Percentiles rank a stretch among this genome's conserved stretches.
Evolutionary conservation across 1,140 invertebrate species (phyloP).

Genomic region (Cydia strobilella): DNA sequence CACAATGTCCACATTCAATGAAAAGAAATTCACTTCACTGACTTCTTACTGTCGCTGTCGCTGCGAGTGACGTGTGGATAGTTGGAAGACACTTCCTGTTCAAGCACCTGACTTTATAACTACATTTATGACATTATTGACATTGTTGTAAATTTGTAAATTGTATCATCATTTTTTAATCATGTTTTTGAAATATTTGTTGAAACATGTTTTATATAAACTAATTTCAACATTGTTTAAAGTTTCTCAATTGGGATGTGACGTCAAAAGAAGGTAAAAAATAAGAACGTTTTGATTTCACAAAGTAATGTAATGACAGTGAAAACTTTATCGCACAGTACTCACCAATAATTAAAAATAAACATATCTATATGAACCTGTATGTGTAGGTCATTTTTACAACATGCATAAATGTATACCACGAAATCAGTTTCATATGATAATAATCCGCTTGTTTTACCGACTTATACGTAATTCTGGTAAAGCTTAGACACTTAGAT

Average conservation of each 20-base stretch:
- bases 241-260: background rate
- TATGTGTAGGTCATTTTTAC: background rate
- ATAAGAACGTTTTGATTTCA: background rate
- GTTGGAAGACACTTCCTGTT: conserved; percentile 72
- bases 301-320: background rate
- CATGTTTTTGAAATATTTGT: background rate
- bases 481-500: background rate
- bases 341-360: background rate
- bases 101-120: conserved; percentile 23
- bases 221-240: background rate
- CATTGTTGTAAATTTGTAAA: background rate
- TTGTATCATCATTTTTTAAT: background rate
- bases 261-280: background rate
- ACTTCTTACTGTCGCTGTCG: conserved; percentile 44
- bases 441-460: too few relatives aligned
- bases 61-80: conserved; percentile 75
- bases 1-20: conserved; percentile 54
- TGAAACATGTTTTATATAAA: background rate
- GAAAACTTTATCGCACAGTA: background rate
- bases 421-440: background rate
- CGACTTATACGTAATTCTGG: too few relatives aligned
- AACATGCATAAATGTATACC: background rate
- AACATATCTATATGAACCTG: background rate
- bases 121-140: background rate
- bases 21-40: conserved; percentile 66